Evolutionary conservation across 1,140 invertebrate genomes (phyloP), one percentile per base, ranked within the genome.

Genomic region (Muscidifurax raptorellus): DNA sequence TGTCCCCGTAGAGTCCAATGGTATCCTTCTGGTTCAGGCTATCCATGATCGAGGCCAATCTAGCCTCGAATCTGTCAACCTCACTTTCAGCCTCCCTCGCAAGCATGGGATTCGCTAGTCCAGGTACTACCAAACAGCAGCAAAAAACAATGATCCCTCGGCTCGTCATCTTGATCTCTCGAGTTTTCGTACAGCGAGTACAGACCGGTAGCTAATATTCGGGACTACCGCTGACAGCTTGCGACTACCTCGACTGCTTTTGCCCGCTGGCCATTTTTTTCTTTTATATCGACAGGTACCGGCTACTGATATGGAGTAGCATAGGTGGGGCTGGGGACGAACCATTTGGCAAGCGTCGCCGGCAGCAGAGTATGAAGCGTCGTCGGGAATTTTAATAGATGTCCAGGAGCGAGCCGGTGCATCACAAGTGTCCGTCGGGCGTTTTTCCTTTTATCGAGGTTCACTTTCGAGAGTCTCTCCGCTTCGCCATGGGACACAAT

Each of bases 301-400:
- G 18, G 52, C 52, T 59, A n/a, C 52, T 59, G 28, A 74, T 64
- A 36, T 36, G 71, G 47, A 52, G 82, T 90, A 88, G 91, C 91
- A 91, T 90, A 30, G 69, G 83, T 79, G 83, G 83, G 83, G 83
- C 64, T 72, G 10, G 12, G 22, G 75, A 84, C 92, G 91, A 91
- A 90, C 92, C 88, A 92, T 93, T 93, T 93, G 92, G 92, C 92
- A 92, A 90, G 88, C 89, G 83, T 86, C 88, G 87, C 88, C 86
- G 86, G 87, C 86, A 69, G 27, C 66, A 59, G 52, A 59, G 22
- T 59, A 59, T n/a, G 32, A 25, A 25, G 71, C 47, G 87, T 52
- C 76, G 92, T 88, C 85, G 59, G 67, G 92, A 93, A 93, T 93
- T 90, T 92, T 89, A 93, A 93, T 82, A 30, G 32, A 30, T 15